Evolutionary conservation across 2,888 invertebrate genomes (phyloP), one percentile per base, ranked within the genome.

Genomic region (Acheta domesticus): DNA sequence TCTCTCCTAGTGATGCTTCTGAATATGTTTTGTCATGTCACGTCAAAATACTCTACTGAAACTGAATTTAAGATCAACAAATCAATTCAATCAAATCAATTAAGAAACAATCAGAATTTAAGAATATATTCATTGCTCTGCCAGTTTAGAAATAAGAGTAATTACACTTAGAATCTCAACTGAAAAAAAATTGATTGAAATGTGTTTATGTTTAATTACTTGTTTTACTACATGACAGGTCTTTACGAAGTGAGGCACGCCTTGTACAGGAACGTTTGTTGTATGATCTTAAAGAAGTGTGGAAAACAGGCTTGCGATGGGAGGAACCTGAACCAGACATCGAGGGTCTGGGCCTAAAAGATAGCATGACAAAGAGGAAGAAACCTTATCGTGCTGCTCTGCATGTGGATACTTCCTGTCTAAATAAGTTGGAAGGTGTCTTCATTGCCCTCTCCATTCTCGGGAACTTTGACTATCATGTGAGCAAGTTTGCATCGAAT

Each of bases 401-500:
- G 86, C 86, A 82, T 88, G 88, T n/a, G 90, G 75, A 85, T 86
- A 75, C 87, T 87, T 79, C 86, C 50, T 83, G 85, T 21, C 76
- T 81, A 4, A 83, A 85, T 2, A 84, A 85, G 16, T 82, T 87
- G 36, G 84, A 86, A 79, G 86, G 88, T 81, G 86, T 88, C 77
- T 84, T 87, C 16, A 83, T 85, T 81, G 87, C 88, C 48, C 86
- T 89, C 21, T 82, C 86, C 75, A 83, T 84, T 74, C 83, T 89
- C 1, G 84, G 86, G 84, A 83, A 88, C 84, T 83, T 91, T 83
- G 84, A 87, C 84, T 83, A 83, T 49, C 90, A 89, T 84, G 85
- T 94, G 11, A 87, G 89, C 62, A 86, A 88, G 79, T 90, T 94
- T 83, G 87, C 91, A 2, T 87, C 87, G 80, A 90, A 90, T 83